Percentiles rank a stretch among this genome's conserved stretches.
Conservation (phyloP, 2,797 vertebrate genomes). For the Hozukius guyotensis region DNA sequence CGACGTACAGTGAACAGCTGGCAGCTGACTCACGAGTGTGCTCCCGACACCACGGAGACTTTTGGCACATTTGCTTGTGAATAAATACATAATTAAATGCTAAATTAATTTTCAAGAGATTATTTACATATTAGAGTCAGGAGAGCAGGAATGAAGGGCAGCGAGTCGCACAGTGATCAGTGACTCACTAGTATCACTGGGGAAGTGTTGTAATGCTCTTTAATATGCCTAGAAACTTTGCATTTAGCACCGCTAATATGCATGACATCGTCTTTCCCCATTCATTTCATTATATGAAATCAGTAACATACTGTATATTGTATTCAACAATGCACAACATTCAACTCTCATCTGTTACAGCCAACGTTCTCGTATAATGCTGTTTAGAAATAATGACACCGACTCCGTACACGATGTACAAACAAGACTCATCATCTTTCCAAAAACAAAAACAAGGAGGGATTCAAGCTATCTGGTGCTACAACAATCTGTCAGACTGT, state of each 20-base stretch:
- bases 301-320: background rate
- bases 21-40: slow-evolving; percentile 4
- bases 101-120: slow-evolving; percentile 36
- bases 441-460: slow-evolving; percentile 5
- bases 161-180: background rate
- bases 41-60: slow-evolving; percentile 20
- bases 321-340: background rate
- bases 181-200: background rate
- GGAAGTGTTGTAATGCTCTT: background rate
- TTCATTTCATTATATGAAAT: background rate
- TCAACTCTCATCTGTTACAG: background rate
- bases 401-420: background rate
- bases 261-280: background rate
- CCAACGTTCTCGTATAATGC: background rate
- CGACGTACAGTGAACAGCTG: slow-evolving; percentile 42
- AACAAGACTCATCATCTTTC: background rate
- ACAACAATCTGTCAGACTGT: background rate
- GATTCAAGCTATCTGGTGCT: background rate
- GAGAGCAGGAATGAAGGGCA: slow-evolving; percentile 23
- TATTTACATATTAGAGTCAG: slow-evolving; percentile 35
- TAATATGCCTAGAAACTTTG: background rate
- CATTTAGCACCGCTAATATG: background rate
- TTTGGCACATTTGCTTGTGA: slow-evolving; percentile 41
- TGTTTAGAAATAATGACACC: background rate
- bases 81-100: slow-evolving; percentile 65